Base-by-base conservation (phyloP, 2,888 invertebrate species). In the Himalopsyche tibetana region DNA sequence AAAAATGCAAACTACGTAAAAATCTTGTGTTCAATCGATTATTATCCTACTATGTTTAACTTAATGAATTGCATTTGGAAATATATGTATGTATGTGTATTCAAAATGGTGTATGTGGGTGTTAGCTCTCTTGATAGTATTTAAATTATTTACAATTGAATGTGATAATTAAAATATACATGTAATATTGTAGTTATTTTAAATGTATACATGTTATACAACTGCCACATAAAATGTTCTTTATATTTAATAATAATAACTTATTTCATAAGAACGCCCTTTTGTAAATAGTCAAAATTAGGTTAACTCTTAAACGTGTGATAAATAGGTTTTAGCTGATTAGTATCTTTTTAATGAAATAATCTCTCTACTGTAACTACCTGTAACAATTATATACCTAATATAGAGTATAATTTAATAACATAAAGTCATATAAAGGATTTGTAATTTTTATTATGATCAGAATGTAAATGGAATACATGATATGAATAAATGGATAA, bases 121-220 rank as follows among this genome's bases (percentile, higher is more conserved):
- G 69, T 69, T 69, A 69, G 36, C 36, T 74, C 36, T 74, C 74
- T 36, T 74, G 28, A 69, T 38, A 74, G 36, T 38, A 36, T 74
- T 74, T 74, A 74, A 74, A 74, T 74, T 74, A 74, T 74, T 74
- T 74, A 74, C 74, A 74, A 74, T 74, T 74, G 74, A 74, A 74
- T 74, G 74, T 74, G 74, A 74, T 74, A 74, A 74, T 74, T 36
- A 15, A 38, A 38, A 63, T 63, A 63, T 56, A 69, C 38, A 36
- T 74, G n/a, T 36, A 28, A 28, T 28, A 74, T 74, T 74, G 74
- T 74, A 74, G 74, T 74, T 74, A 28, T 74, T 74, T 74, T 74
- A 74, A 74, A 74, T 12, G 36, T 74, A 74, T 74, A 74, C 74
- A 12, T 36, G 36, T 38, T 74, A 36, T 74, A 74, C 74, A 36